Conservation (phyloP, 1,140 invertebrate species). For the Danaus plexippus region DNA sequence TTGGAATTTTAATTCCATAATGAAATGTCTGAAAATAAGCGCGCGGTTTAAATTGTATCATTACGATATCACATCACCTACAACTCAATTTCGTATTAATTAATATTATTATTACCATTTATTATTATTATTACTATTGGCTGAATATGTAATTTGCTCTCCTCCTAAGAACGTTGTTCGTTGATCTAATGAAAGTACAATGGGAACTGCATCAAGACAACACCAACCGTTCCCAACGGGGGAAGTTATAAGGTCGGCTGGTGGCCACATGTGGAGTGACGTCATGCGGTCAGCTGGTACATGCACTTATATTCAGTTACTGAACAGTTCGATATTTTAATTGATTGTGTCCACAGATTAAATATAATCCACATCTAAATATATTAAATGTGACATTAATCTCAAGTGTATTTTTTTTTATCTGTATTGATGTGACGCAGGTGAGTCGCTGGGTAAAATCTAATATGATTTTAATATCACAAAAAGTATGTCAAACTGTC, state of each 20-base stretch:
- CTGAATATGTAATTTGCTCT: no score
- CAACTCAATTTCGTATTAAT: neutral
- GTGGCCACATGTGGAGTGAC: conserved; percentile 47
- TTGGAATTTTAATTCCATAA: conserved; percentile 14
- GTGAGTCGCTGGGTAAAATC: no score
- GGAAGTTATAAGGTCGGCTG: conserved; percentile 26
- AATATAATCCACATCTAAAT: no score
- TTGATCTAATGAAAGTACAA: conserved; percentile 9
- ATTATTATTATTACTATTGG: conserved; percentile 1
- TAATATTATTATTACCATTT: no score
- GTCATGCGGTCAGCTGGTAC: conserved; percentile 42
- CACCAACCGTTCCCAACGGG: conserved; percentile 28
- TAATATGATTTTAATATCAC: no score
- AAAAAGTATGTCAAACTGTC: conserved; percentile 10
- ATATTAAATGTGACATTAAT: no score
- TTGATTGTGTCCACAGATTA: no score
- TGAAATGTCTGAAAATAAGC: neutral
- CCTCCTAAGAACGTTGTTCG: neutral
- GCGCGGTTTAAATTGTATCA: no score
- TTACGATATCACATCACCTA: neutral
- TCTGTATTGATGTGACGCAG: no score
- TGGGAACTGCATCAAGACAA: conserved; percentile 19
- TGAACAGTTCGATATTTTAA: no score
- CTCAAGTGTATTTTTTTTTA: no score
- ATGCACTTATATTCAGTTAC: neutral